Evolutionary conservation across 2,113 vertebrate species (phyloP).

Genomic region (Pogona vitticeps): DNA sequence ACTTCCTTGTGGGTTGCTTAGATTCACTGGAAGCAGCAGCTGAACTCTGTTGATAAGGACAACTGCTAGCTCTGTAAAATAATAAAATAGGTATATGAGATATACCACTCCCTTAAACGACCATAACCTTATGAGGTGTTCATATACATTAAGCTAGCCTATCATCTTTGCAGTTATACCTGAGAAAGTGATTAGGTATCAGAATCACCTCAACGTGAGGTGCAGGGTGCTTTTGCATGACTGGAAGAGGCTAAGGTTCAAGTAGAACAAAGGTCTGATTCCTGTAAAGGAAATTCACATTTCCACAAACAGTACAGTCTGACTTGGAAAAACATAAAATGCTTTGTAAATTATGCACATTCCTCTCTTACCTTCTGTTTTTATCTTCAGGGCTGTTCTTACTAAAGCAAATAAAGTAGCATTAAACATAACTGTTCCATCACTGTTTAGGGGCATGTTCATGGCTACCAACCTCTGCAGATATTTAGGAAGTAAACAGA

Average conservation of each 20-base stretch:
- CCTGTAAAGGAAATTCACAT: not conserved
- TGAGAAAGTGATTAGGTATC: not conserved
- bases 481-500: constrained; percentile 51
- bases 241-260: not conserved
- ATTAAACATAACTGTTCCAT: constrained; percentile 98
- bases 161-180: not conserved
- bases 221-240: not conserved
- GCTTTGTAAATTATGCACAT: not conserved
- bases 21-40: not conserved
- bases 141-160: not conserved
- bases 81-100: not conserved
- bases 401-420: constrained; percentile 97
- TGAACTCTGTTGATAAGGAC: not conserved
- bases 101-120: not conserved
- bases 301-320: not conserved
- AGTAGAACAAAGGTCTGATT: not conserved
- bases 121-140: not conserved
- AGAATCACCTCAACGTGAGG: not conserved
- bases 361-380: constrained; percentile 91
- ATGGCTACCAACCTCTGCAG: constrained; percentile 95
- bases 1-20: not conserved
- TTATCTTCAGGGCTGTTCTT: constrained; percentile 97
- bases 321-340: not conserved
- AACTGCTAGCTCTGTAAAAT: not conserved
- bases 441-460: constrained; percentile 99